Conservation (phyloP, 2,888 invertebrate genomes). For the Serripes groenlandicus region DNA sequence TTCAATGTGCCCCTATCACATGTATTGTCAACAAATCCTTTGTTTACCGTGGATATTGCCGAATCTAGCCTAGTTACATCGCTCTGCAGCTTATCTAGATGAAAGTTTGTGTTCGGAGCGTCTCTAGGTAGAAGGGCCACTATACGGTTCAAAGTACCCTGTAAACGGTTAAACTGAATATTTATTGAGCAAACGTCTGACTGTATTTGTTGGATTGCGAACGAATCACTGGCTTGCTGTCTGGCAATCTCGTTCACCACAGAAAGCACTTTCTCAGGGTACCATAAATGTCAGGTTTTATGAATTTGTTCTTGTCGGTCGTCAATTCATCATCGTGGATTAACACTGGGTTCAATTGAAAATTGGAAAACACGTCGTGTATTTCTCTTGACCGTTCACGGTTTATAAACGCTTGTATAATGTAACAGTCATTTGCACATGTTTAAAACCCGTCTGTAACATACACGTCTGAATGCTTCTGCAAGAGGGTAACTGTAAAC, state of each 20-base stretch:
- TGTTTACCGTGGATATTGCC: too few relatives aligned
- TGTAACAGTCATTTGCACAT: too few relatives aligned
- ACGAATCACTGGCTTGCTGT: neutral
- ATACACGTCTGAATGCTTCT: too few relatives aligned
- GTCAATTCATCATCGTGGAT: neutral
- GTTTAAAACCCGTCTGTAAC: too few relatives aligned
- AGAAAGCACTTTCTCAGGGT: neutral
- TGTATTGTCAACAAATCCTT: too few relatives aligned
- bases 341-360: neutral
- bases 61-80: neutral
- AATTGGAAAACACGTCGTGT: neutral
- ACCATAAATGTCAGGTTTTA: neutral
- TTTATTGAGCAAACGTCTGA: neutral
- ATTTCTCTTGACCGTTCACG: neutral
- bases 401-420: neutral
- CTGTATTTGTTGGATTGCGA: neutral
- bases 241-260: neutral
- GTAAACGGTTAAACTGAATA: neutral
- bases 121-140: neutral
- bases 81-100: neutral
- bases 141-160: neutral
- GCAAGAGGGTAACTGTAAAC: too few relatives aligned
- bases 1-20: too few relatives aligned
- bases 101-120: neutral
- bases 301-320: neutral